phyloP scores from a whole-genome alignment of 2,113 vertebrate genomes.

The Perca flavescens region DNA sequence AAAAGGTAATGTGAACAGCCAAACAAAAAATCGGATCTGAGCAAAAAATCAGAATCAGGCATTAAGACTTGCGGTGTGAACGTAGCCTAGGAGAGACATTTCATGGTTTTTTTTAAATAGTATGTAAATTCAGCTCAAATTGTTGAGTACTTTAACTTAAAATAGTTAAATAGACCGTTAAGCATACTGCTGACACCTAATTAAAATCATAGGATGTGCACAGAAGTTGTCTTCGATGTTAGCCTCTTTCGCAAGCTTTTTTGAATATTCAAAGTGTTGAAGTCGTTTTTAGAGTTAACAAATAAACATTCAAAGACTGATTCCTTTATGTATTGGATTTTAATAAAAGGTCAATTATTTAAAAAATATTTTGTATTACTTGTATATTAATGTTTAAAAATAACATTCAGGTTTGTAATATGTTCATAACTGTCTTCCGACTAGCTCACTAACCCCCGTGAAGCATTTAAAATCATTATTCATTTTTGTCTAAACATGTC shows the following conservation, averaged over 20 bases:
- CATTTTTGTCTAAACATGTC: neutral
- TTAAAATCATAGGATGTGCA: neutral
- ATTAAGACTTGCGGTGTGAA: no score
- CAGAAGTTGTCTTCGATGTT: neutral
- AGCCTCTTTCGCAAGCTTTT: no score
- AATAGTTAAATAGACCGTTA: neutral
- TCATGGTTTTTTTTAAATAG: neutral
- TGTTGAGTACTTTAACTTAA: neutral
- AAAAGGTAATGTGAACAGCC: no score
- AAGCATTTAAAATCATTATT: neutral
- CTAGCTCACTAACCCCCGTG: slow-evolving; percentile 4
- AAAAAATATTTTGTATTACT: no score
- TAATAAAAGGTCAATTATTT: neutral
- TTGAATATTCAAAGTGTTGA: neutral
- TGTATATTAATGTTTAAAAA: neutral
- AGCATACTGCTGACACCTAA: neutral
- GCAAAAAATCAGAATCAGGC: no score
- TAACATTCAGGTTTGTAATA: neutral
- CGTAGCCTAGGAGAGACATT: accelerated
- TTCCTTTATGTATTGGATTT: neutral
- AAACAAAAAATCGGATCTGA: no score
- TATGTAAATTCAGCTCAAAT: neutral
- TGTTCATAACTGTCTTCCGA: neutral
- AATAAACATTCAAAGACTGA: neutral
- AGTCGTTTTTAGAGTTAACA: neutral